Percentiles rank a stretch among this genome's conserved stretches.
These are phyloP conservation scores for Acromyrmex charruanus DNA, from an alignment of 1,140 invertebrate genomes.

Conservation along the genomic window DNA sequence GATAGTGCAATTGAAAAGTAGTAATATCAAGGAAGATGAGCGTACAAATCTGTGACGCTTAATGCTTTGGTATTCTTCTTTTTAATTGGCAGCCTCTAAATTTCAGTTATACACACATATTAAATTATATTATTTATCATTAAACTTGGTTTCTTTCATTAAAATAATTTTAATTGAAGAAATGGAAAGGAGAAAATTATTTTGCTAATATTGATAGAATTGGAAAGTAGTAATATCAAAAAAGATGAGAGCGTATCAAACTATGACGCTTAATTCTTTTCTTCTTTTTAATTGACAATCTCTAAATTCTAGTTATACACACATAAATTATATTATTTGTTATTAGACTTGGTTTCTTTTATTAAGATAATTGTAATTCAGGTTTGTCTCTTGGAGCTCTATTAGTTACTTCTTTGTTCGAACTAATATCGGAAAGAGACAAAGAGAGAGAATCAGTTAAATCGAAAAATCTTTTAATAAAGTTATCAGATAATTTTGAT, in stretches of 20 bases:
- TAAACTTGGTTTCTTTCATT: neutral
- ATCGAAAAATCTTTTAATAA: neutral
- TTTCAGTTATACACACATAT: neutral
- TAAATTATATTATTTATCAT: neutral
- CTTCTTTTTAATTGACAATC: constrained; percentile 3
- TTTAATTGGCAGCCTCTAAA: neutral
- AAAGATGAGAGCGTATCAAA: neutral
- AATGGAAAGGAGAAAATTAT: neutral
- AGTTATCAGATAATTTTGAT: neutral
- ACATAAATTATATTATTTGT: neutral
- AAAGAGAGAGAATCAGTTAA: neutral
- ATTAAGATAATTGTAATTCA: neutral
- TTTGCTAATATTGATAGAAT: neutral
- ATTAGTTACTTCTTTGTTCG: neutral
- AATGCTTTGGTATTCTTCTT: too few species aligned
- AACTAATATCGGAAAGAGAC: neutral
- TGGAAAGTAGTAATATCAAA: neutral
- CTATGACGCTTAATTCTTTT: neutral
- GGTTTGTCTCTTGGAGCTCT: neutral
- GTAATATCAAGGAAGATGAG: neutral
- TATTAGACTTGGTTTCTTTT: neutral
- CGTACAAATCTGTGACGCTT: too few species aligned
- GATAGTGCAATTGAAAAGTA: neutral
- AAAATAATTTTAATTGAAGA: neutral
- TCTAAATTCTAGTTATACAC: neutral